Conservation (phyloP, 2,888 invertebrate genomes). For the Sphaerophoria rueppellii region DNA sequence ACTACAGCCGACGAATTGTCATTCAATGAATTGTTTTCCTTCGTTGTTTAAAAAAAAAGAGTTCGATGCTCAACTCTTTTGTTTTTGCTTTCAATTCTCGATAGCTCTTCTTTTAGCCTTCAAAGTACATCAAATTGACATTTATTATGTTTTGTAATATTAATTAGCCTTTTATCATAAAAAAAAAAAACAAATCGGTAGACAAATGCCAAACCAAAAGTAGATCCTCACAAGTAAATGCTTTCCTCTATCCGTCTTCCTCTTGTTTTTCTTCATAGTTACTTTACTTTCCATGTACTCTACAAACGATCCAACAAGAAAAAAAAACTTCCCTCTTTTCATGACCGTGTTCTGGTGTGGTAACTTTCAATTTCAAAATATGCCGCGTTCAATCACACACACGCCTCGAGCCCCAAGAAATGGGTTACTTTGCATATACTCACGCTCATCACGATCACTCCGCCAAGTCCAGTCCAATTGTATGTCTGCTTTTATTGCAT, state of each 20-base stretch:
- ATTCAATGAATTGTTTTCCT: too few relatives aligned
- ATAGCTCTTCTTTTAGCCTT: neutral
- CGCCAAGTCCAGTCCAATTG: conserved; percentile 34
- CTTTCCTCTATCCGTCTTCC: conserved; percentile 2
- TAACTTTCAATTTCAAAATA: conserved; percentile 64
- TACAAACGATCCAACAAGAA: neutral
- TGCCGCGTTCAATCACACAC: conserved; percentile 23
- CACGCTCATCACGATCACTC: conserved; percentile 6
- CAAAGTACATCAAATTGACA: too few relatives aligned
- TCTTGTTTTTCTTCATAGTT: conserved; percentile 14
- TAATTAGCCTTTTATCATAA: too few relatives aligned
- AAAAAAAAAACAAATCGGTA: too few relatives aligned
- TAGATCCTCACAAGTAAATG: conserved; percentile 14
- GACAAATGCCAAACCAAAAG: neutral
- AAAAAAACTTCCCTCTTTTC: conserved; percentile 43
- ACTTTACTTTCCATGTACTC: conserved; percentile 22
- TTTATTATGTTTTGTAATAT: too few relatives aligned
- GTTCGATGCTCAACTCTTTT: conserved; percentile 6
- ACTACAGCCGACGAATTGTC: too few relatives aligned
- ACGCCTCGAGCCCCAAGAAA: conserved; percentile 31
- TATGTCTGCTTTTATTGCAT: conserved; percentile 14
- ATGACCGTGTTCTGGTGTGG: conserved; percentile 59
- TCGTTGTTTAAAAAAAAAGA: neutral
- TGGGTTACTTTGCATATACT: conserved; percentile 50
- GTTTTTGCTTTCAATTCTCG: neutral